A percentile compares a stretch with the other conserved stretches of the same genome.
Conservation (phyloP, 2,113 vertebrate genomes). For the Salvator merianae region DNA sequence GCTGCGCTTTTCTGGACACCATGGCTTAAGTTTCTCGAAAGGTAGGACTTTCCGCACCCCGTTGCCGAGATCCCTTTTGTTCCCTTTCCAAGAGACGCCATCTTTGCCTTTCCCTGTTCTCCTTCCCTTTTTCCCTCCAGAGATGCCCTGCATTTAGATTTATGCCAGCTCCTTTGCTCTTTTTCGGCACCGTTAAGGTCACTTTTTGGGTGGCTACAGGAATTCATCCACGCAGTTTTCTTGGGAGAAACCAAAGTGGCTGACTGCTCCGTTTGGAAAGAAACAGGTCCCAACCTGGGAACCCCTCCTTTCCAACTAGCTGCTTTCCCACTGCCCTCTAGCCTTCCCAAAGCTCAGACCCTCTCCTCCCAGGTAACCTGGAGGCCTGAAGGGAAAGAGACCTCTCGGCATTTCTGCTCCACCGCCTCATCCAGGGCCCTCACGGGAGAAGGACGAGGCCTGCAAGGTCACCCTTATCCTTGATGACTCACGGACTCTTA, state of each 20-base stretch:
- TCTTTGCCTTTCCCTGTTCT: neutral
- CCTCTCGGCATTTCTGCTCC: neutral
- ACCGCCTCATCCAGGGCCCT: neutral
- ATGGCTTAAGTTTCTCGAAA: constrained; percentile 7
- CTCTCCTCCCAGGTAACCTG: rapidly evolving
- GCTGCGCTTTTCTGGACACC: constrained; percentile 9
- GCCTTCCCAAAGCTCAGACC: rapidly evolving
- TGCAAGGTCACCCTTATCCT: neutral
- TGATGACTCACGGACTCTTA: neutral
- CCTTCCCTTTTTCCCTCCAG: neutral
- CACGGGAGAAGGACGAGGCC: neutral
- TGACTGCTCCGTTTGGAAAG: too few species aligned
- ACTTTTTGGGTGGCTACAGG: too few species aligned
- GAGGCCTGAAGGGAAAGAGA: neutral
- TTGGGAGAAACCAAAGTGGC: too few species aligned
- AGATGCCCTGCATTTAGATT: neutral
- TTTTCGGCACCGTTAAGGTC: too few species aligned
- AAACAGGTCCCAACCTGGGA: too few species aligned
- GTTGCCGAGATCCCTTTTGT: neutral
- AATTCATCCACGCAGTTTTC: too few species aligned
- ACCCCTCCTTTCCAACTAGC: too few species aligned
- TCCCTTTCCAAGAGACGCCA: neutral
- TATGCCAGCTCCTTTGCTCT: too few species aligned
- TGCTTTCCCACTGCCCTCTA: too few species aligned
- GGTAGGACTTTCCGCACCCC: constrained; percentile 39